Conservation (phyloP, 2,113 vertebrate species). For the Microtus oregoni region DNA sequence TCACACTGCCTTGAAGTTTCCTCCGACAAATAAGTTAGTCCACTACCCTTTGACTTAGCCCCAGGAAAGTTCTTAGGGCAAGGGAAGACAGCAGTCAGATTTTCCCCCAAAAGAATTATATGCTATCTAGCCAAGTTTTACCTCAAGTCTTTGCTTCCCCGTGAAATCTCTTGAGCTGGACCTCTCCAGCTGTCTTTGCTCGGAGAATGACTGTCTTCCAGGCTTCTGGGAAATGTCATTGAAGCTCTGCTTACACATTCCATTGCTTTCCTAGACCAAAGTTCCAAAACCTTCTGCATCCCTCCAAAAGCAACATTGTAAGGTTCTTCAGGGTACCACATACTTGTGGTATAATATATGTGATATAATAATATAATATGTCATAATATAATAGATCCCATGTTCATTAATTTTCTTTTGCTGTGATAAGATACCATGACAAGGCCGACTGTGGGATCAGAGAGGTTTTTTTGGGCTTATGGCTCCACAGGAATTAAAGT, state of each 20-base stretch:
- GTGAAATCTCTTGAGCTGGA: not conserved
- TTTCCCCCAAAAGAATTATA: not conserved
- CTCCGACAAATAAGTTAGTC: not conserved
- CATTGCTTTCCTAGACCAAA: not conserved
- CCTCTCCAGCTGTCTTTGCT: not conserved
- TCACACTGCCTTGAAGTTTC: not conserved
- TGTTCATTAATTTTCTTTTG: not conserved
- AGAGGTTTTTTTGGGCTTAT: not conserved
- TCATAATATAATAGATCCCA: not conserved
- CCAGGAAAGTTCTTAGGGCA: not conserved
- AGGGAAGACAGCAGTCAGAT: not conserved
- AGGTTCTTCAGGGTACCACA: not conserved
- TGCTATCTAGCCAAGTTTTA: not conserved
- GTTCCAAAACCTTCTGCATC: not conserved
- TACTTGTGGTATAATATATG: not conserved
- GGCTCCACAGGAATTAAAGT: not conserved
- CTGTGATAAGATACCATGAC: not conserved
- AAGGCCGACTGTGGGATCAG: not conserved
- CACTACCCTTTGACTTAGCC: not conserved
- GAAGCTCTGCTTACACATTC: not conserved
- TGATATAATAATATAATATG: no score
- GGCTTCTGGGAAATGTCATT: not conserved
- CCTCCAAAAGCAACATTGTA: not conserved
- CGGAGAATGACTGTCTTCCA: not conserved
- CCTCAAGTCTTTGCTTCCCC: not conserved